Percentiles rank a stretch among this genome's conserved stretches.
Evolutionary conservation across 2,113 vertebrate genomes (phyloP).

Genomic region (Nerophis lumbriciformis): DNA sequence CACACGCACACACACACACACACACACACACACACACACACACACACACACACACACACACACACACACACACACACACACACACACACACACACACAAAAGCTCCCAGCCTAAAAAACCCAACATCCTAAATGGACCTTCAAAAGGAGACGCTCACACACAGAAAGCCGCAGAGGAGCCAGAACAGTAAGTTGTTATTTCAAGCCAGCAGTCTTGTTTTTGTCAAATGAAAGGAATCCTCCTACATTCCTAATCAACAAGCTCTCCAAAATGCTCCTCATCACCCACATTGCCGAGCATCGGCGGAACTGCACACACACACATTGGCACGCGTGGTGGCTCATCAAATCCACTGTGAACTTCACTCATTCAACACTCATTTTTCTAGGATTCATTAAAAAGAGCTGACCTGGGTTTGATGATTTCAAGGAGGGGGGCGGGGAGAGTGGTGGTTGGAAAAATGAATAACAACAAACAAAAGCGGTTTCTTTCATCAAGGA

Average conservation of each 20-base stretch:
- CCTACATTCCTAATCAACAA: slow-evolving; percentile 57
- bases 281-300: slow-evolving; percentile 42
- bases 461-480: slow-evolving; percentile 35
- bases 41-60: no score
- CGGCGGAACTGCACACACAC: slow-evolving; percentile 24
- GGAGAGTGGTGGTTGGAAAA: slow-evolving; percentile 10
- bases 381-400: slow-evolving; percentile 51
- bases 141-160: slow-evolving; percentile 7
- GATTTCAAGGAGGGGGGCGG: slow-evolving; percentile 47
- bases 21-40: no score
- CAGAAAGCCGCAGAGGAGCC: slow-evolving; percentile 12
- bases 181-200: slow-evolving; percentile 46
- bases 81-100: background rate
- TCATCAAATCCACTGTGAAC: slow-evolving; percentile 49
- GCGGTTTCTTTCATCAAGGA: slow-evolving; percentile 8
- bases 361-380: slow-evolving; percentile 35
- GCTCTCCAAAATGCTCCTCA: slow-evolving; percentile 47
- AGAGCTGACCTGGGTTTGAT: slow-evolving; percentile 28
- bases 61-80: no score
- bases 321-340: slow-evolving; percentile 20
- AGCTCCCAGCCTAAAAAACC: slow-evolving; percentile 14
- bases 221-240: slow-evolving; percentile 51
- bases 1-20: no score
- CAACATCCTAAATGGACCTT: slow-evolving; percentile 14
- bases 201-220: slow-evolving; percentile 42